phyloP scores from a whole-genome alignment of 2,797 vertebrate genomes.

The Anas flavirostris region DNA sequence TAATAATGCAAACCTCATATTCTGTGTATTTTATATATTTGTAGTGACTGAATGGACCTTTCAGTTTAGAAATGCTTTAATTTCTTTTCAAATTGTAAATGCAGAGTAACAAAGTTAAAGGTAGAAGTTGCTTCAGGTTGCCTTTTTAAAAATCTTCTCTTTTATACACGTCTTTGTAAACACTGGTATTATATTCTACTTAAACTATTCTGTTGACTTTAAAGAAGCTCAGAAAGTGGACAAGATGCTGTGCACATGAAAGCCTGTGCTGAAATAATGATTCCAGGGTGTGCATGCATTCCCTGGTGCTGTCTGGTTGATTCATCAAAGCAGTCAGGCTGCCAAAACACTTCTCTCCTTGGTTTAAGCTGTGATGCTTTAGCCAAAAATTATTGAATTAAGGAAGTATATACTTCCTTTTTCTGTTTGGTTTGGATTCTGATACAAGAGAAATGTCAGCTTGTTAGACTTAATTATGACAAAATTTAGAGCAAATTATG shows the following conservation, averaged over 20 bases:
- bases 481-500: constrained; percentile 40
- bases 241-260: background rate
- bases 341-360: constrained; percentile 35
- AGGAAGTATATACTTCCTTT: constrained; percentile 58
- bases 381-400: constrained; percentile 41
- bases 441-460: constrained; percentile 52
- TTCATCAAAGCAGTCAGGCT: constrained; percentile 5
- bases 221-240: background rate
- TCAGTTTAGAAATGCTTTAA: background rate
- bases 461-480: constrained; percentile 35
- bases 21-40: background rate
- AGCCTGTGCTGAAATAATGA: background rate
- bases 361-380: background rate
- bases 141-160: rapidly evolving
- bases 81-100: background rate
- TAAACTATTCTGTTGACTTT: background rate
- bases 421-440: constrained; percentile 61
- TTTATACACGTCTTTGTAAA: background rate
- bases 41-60: background rate
- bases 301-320: constrained; percentile 7
- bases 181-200: background rate
- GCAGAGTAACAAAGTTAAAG: background rate
- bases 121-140: background rate
- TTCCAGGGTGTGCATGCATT: background rate
- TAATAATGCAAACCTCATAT: background rate